Conservation (phyloP, 2,797 vertebrate species). For the Clarias fuscus region DNA sequence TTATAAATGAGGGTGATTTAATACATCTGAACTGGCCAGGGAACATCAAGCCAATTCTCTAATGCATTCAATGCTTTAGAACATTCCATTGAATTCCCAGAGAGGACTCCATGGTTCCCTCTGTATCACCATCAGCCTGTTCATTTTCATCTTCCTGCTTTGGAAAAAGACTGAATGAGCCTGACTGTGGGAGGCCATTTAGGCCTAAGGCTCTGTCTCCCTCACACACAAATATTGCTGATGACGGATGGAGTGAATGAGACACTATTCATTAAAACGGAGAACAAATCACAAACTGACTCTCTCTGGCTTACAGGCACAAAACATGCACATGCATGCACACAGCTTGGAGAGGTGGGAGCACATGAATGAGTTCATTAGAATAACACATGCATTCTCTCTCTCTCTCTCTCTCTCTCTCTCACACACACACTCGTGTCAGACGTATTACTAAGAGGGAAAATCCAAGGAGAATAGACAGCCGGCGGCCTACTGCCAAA, state of each 20-base stretch:
- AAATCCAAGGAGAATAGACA: slow-evolving; percentile 33
- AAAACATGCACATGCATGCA: slow-evolving; percentile 26
- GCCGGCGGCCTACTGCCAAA: slow-evolving; percentile 33
- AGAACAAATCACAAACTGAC: slow-evolving; percentile 34
- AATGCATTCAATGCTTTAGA: slow-evolving; percentile 30
- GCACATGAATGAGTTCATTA: slow-evolving; percentile 1
- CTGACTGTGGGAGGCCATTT: slow-evolving; percentile 5
- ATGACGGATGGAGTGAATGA: slow-evolving; percentile 26
- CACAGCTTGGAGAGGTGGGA: background rate
- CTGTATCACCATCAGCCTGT: slow-evolving; percentile 23
- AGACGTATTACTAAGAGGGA: slow-evolving; percentile 11
- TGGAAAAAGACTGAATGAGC: slow-evolving; percentile 36
- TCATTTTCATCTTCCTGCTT: slow-evolving; percentile 31
- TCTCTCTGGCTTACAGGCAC: slow-evolving; percentile 12
- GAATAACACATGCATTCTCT: background rate
- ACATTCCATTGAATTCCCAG: slow-evolving; percentile 40
- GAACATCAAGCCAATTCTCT: slow-evolving; percentile 13
- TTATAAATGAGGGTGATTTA: slow-evolving; percentile 23
- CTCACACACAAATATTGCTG: background rate
- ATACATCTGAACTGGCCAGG: background rate
- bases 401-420: too few relatives aligned
- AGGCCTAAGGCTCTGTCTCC: background rate
- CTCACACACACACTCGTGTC: background rate
- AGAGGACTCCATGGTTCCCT: slow-evolving; percentile 35
- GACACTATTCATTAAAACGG: slow-evolving; percentile 11